Percentiles rank a stretch among this genome's conserved stretches.
Conservation (phyloP, 2,888 invertebrate species). For the Sympetrum striolatum region DNA sequence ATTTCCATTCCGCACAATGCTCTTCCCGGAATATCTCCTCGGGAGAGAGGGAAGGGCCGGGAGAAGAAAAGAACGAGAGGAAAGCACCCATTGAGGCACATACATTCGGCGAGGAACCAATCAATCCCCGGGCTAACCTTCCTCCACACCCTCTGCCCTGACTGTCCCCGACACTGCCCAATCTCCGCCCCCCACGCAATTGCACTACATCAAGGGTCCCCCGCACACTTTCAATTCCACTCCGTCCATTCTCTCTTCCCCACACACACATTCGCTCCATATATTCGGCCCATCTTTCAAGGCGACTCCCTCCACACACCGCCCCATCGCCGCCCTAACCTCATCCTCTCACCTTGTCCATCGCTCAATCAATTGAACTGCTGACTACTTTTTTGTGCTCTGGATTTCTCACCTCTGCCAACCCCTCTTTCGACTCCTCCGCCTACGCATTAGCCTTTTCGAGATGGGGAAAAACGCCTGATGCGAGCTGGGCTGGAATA, state of each 20-base stretch:
- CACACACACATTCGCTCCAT: background rate
- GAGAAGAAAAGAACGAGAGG: background rate
- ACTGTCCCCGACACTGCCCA: conserved; percentile 33
- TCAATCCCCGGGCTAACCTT: conserved; percentile 22
- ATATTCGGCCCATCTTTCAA: background rate
- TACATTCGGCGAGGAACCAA: conserved; percentile 24
- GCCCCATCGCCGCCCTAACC: background rate
- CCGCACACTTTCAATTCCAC: conserved; percentile 27
- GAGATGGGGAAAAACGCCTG: background rate
- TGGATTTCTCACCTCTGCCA: background rate
- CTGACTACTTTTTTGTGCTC: background rate
- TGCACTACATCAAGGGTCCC: conserved; percentile 30
- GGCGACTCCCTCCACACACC: background rate
- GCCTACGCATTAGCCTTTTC: background rate
- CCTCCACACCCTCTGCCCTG: background rate
- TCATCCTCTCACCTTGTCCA: background rate
- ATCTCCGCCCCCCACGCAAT: conserved; percentile 12
- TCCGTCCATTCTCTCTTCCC: background rate
- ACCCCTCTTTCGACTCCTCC: background rate
- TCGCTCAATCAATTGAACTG: conserved; percentile 28
- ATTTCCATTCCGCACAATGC: conserved; percentile 24
- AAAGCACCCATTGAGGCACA: background rate
- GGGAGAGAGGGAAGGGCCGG: no score
- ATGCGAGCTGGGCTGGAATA: background rate
- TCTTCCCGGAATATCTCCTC: conserved; percentile 12